These are phyloP conservation scores for Rotaria magnacalcarata DNA, from an alignment of 2,888 invertebrate genomes.

Conservation along the genomic window DNA sequence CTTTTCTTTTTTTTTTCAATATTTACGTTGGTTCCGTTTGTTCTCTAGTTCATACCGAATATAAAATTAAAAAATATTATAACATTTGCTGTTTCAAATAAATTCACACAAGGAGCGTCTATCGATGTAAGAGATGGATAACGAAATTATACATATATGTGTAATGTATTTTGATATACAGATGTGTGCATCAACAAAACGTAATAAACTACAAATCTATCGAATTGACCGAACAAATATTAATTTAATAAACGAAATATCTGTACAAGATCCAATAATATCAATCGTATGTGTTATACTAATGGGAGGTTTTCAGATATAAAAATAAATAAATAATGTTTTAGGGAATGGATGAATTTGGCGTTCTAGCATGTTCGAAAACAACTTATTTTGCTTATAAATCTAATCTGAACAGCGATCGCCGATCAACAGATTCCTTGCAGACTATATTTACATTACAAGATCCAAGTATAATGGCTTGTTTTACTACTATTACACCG, in stretches of 20 bases:
- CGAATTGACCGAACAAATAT: neutral
- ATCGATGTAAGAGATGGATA: neutral
- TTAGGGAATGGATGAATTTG: slow-evolving; percentile 26
- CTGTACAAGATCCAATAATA: neutral
- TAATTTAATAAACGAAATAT: slow-evolving; percentile 23
- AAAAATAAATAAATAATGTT: neutral
- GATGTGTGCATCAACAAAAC: slow-evolving; percentile 8
- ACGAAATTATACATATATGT: neutral
- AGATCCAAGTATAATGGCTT: neutral
- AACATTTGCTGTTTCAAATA: neutral
- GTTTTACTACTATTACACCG: neutral
- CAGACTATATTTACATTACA: slow-evolving; percentile 19
- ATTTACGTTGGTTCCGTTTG: neutral
- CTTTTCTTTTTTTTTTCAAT: no score
- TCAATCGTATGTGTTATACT: neutral
- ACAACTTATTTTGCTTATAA: neutral
- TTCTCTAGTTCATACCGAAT: neutral
- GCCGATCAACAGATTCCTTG: neutral
- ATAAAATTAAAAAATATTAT: slow-evolving; percentile 22
- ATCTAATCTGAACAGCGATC: neutral
- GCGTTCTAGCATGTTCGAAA: slow-evolving; percentile 17
- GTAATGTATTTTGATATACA: neutral
- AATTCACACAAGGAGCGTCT: neutral
- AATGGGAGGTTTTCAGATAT: neutral
- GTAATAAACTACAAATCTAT: slow-evolving; percentile 33